phyloP scores from a whole-genome alignment of 2,888 invertebrate species.

The Drosophila yooni region DNA sequence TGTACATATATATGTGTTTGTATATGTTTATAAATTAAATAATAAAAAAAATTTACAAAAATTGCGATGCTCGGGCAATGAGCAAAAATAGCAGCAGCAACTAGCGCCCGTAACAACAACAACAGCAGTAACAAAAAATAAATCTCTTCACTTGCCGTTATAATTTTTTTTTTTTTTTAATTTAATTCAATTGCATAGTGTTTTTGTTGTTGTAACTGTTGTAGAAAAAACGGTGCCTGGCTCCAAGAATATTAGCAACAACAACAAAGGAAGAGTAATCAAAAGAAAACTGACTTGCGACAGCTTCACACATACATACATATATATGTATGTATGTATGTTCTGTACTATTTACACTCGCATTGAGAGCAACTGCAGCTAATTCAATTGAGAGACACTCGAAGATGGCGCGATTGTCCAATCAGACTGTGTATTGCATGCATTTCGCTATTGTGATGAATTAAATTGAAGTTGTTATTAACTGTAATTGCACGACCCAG shows the following conservation, averaged over 20 bases:
- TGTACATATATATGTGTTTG: conserved; percentile 17
- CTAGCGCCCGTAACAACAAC: conserved; percentile 41
- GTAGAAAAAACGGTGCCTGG: conserved; percentile 69
- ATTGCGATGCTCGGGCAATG: conserved; percentile 41
- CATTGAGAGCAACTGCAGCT: conserved; percentile 60
- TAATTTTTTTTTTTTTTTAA: conserved; percentile 47
- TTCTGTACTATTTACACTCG: conserved; percentile 19
- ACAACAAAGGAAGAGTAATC: conserved; percentile 47
- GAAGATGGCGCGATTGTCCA: conserved; percentile 47
- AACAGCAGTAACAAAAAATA: conserved; percentile 34
- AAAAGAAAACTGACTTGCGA: conserved; percentile 59
- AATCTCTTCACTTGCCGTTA: conserved; percentile 59
- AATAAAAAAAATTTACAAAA: conserved; percentile 45
- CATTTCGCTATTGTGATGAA: conserved; percentile 57
- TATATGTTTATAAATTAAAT: conserved; percentile 37
- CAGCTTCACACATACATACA: conserved; percentile 30
- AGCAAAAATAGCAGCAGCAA: conserved; percentile 57
- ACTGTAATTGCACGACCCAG: conserved; percentile 64
- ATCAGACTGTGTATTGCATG: conserved; percentile 44
- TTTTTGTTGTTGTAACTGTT: conserved; percentile 39
- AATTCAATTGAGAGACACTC: conserved; percentile 64
- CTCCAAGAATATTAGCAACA: conserved; percentile 50
- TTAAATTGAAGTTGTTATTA: conserved; percentile 74
- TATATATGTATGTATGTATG: conserved; percentile 2
- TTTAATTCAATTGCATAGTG: conserved; percentile 76